phyloP scores from a whole-genome alignment of 2,113 vertebrate species.

The Daubentonia madagascariensis region DNA sequence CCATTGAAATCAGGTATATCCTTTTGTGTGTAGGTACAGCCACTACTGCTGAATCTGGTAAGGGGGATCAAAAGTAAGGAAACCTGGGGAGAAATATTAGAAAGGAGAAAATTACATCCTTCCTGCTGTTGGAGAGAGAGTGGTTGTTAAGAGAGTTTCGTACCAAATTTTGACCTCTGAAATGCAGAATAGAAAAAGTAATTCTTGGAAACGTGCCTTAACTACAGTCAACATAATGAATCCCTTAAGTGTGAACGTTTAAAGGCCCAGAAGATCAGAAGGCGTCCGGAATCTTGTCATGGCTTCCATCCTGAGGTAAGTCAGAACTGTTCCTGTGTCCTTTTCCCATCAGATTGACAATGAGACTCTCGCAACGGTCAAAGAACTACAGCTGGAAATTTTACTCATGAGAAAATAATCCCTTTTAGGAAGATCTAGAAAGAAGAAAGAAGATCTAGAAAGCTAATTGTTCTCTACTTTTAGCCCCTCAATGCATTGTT shows the following conservation, averaged over 20 bases:
- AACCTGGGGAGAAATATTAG: background rate
- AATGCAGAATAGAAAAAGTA: background rate
- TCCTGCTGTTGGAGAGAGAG: background rate
- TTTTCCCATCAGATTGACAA: background rate
- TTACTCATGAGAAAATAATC: background rate
- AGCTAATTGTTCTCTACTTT: no score
- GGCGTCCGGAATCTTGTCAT: constrained; percentile 97
- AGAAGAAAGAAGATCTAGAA: background rate
- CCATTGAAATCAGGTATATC: constrained; percentile 99
- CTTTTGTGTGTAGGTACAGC: constrained; percentile 79
- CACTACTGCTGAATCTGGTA: background rate
- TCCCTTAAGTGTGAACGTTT: constrained; percentile 97
- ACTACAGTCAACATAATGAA: constrained; percentile 96
- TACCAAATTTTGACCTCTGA: constrained; percentile 17
- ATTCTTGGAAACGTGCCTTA: constrained; percentile 83
- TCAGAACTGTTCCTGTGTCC: background rate
- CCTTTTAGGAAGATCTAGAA: background rate
- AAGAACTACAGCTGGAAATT: background rate
- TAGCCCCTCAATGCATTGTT: background rate
- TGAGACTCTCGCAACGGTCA: background rate
- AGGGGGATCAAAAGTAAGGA: background rate
- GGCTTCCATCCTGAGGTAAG: constrained; percentile 96
- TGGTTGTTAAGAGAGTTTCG: background rate
- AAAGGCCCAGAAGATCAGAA: constrained; percentile 97
- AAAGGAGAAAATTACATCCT: background rate